Conservation (phyloP, 53 echinoderm and acorn worm genomes). For the Zoroaster sp. region DNA sequence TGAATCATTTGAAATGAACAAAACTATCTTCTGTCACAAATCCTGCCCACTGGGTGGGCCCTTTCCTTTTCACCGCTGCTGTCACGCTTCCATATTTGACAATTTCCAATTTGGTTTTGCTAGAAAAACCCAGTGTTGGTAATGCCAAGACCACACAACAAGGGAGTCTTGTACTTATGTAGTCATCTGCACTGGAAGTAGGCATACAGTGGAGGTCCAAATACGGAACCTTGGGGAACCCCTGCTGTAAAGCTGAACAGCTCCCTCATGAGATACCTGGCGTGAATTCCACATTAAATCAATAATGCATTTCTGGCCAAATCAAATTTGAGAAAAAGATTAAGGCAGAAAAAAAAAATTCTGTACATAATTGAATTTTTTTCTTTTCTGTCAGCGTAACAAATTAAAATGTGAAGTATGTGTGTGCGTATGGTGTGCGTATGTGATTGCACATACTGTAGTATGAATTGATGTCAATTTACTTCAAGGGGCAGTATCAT, state of each 20-base stretch:
- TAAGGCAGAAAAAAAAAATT: not conserved
- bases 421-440: too few relatives aligned
- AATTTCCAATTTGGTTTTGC: not conserved
- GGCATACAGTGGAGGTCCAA: not conserved
- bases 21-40: too few relatives aligned
- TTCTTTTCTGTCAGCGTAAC: too few relatives aligned
- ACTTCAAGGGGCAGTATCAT: too few relatives aligned
- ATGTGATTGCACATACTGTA: too few relatives aligned
- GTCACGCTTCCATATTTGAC: not conserved
- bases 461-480: too few relatives aligned
- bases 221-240: not conserved
- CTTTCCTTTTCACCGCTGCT: not conserved
- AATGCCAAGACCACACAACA: constrained; percentile 12
- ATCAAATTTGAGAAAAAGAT: not conserved
- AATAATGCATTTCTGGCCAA: constrained; percentile 16
- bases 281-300: constrained; percentile 23
- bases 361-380: constrained; percentile 1
- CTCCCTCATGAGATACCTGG: not conserved
- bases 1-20: too few relatives aligned
- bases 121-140: not conserved
- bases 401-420: too few relatives aligned
- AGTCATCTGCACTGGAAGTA: constrained; percentile 5
- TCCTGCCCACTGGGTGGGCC: not conserved
- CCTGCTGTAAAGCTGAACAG: not conserved
- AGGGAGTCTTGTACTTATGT: not conserved